These are phyloP conservation scores for Aeoliscus strigatus DNA, from an alignment of 2,797 vertebrate genomes.

Conservation along the genomic window DNA sequence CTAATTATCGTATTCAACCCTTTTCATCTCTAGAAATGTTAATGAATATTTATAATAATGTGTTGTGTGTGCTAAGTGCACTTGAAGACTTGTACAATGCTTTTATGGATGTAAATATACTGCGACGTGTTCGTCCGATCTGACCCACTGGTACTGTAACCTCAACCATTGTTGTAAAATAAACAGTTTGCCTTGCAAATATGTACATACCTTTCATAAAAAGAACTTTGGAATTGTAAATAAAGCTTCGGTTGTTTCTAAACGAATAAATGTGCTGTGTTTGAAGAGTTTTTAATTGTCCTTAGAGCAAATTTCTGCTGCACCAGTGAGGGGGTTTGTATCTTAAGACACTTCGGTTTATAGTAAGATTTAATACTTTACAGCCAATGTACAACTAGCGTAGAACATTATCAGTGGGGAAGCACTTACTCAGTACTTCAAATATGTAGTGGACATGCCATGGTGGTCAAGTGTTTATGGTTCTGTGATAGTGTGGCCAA, in stretches of 20 bases:
- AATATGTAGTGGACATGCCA: no score
- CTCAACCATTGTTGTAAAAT: slow-evolving; percentile 84
- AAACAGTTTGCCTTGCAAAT: slow-evolving; percentile 81
- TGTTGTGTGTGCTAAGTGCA: slow-evolving; percentile 61
- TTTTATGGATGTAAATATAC: slow-evolving; percentile 70
- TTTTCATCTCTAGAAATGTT: slow-evolving; percentile 47
- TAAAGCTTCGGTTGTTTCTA: slow-evolving; percentile 88
- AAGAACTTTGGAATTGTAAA: slow-evolving; percentile 95
- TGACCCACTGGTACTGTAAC: slow-evolving; percentile 53
- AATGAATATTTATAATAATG: slow-evolving; percentile 75
- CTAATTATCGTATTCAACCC: slow-evolving; percentile 45
- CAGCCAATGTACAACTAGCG: no score
- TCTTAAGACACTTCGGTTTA: no score
- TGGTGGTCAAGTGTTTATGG: no score
- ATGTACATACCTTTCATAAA: slow-evolving; percentile 88
- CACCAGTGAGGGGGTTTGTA: no score
- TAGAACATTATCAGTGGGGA: no score
- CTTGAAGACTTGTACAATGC: slow-evolving; percentile 67
- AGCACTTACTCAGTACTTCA: no score
- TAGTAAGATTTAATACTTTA: no score
- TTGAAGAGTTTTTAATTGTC: no score
- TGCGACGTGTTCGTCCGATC: slow-evolving; percentile 37
- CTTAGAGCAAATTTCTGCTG: no score
- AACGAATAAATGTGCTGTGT: slow-evolving; percentile 48
- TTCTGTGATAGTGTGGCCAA: no score